Evolutionary conservation across 2,888 invertebrate genomes (phyloP).

Genomic region (Diadegma fenestrale): DNA sequence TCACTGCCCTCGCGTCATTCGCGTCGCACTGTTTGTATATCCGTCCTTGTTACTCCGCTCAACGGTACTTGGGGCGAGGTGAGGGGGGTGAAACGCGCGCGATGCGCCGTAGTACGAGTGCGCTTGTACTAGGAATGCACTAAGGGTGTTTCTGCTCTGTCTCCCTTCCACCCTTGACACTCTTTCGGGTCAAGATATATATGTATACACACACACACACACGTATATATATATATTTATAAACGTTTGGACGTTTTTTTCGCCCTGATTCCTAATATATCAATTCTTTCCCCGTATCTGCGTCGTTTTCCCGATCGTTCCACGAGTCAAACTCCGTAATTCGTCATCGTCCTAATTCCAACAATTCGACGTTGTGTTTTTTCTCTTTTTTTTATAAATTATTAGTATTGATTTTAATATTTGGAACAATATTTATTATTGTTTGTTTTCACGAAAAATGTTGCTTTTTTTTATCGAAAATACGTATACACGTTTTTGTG

Average conservation of each 20-base stretch:
- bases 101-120: constrained; percentile 49
- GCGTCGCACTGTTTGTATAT: constrained; percentile 62
- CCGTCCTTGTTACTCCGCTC: constrained; percentile 44
- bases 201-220: not conserved
- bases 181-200: constrained; percentile 30
- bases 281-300: constrained; percentile 17
- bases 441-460: not conserved
- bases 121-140: constrained; percentile 57
- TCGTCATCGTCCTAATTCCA: not conserved
- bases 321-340: constrained; percentile 10
- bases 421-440: not conserved
- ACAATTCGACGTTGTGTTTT: not conserved
- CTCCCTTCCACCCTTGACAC: constrained; percentile 43
- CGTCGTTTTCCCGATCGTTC: constrained; percentile 12
- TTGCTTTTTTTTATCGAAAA: not conserved
- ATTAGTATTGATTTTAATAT: constrained; percentile 11
- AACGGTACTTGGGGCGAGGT: constrained; percentile 12
- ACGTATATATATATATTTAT: not conserved
- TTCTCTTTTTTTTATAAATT: not conserved
- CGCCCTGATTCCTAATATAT: not conserved
- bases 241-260: not conserved
- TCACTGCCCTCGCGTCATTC: constrained; percentile 65
- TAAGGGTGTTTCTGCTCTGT: constrained; percentile 55
- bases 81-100: constrained; percentile 41
- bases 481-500: not conserved